These are phyloP conservation scores for Lithodes maja DNA, from an alignment of 2,888 invertebrate species.

Conservation along the genomic window DNA sequence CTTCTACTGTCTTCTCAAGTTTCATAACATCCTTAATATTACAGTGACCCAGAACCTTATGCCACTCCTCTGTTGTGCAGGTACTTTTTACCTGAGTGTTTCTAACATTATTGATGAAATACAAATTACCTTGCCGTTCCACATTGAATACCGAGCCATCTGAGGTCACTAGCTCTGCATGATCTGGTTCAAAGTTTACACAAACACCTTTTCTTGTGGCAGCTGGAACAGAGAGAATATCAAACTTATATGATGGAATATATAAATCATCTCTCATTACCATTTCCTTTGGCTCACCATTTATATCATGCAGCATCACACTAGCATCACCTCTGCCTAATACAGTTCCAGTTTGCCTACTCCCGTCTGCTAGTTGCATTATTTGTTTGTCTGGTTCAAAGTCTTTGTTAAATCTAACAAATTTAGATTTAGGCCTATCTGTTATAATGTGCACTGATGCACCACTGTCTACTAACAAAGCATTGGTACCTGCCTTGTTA, in stretches of 20 bases:
- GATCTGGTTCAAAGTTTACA: constrained; percentile 12
- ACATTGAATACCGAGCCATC: constrained; percentile 19
- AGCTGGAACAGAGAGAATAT: constrained; percentile 33
- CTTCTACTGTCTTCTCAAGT: constrained; percentile 15
- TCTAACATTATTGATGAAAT: constrained; percentile 39
- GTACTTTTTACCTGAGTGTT: constrained; percentile 6
- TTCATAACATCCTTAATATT: constrained; percentile 34
- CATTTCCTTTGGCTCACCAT: constrained; percentile 18
- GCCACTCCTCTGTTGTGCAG: constrained; percentile 28
- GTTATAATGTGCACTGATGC: constrained; percentile 33
- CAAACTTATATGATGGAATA: constrained; percentile 29
- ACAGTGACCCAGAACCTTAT: constrained; percentile 33
- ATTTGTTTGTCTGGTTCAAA: constrained; percentile 25
- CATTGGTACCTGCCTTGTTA: constrained; percentile 5
- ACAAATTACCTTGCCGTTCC: constrained; percentile 13
- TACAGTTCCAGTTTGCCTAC: constrained; percentile 21
- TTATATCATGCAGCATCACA: constrained; percentile 23
- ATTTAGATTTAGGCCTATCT: constrained; percentile 27
- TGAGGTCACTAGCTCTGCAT: constrained; percentile 18
- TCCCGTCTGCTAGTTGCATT: constrained; percentile 37
- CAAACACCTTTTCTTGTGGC: constrained; percentile 9
- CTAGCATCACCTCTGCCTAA: constrained; percentile 32
- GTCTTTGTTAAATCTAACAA: constrained; percentile 27
- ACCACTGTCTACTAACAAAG: constrained; percentile 30
- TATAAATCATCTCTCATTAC: constrained; percentile 26